Conservation (phyloP, 2,888 invertebrate genomes). For the Cremastinae sp. region DNA sequence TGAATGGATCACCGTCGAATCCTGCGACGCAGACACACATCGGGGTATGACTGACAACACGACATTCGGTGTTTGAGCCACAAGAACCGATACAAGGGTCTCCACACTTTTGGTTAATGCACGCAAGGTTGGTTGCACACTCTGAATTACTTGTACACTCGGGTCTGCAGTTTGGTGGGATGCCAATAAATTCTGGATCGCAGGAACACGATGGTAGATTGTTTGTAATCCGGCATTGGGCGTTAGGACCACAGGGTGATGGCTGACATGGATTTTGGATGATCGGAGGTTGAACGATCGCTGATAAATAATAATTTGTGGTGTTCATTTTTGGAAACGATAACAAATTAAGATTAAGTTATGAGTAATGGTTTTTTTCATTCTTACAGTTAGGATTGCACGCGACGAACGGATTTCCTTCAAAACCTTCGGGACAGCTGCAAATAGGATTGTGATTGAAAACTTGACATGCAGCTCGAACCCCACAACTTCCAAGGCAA, state of each 20-base stretch:
- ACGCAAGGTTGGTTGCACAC: slow-evolving; percentile 85
- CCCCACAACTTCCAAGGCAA: slow-evolving; percentile 81
- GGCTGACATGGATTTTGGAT: slow-evolving; percentile 81
- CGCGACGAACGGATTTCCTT: slow-evolving; percentile 79
- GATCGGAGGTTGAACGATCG: too few species aligned
- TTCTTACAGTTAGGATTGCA: slow-evolving; percentile 16
- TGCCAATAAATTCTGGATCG: slow-evolving; percentile 84
- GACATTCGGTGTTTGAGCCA: slow-evolving; percentile 86
- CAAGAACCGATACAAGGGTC: slow-evolving; percentile 89
- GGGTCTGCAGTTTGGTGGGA: slow-evolving; percentile 87
- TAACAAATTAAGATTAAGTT: neutral
- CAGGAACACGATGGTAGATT: slow-evolving; percentile 87
- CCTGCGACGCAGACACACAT: slow-evolving; percentile 77
- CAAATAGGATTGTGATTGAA: slow-evolving; percentile 81
- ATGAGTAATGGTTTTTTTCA: neutral
- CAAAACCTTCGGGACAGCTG: slow-evolving; percentile 78
- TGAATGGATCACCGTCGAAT: slow-evolving; percentile 77
- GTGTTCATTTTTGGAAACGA: too few species aligned
- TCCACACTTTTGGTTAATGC: slow-evolving; percentile 87
- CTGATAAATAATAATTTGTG: too few species aligned
- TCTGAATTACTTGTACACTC: slow-evolving; percentile 88
- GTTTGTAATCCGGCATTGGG: slow-evolving; percentile 83
- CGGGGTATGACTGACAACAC: slow-evolving; percentile 88
- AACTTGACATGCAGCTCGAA: slow-evolving; percentile 80
- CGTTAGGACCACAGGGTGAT: slow-evolving; percentile 88